Evolutionary conservation across 2,113 vertebrate genomes (phyloP).

Genomic region (Entelurus aequoreus): DNA sequence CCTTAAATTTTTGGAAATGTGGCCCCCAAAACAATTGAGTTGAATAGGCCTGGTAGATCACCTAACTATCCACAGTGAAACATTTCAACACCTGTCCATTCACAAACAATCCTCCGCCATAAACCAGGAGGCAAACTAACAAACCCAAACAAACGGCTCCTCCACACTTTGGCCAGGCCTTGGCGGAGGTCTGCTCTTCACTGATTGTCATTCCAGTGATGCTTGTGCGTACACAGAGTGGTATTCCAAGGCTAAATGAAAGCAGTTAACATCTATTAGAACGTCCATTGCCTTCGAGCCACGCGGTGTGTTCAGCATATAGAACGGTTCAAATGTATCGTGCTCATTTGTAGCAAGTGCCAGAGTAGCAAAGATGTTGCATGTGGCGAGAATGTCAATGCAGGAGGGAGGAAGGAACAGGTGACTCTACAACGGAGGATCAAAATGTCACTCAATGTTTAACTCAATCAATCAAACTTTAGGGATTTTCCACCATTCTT

Average conservation of each 20-base stretch:
- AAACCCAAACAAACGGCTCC: no score
- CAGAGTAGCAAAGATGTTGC: slow-evolving; percentile 4
- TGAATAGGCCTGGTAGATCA: no score
- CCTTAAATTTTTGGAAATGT: no score
- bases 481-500: no score
- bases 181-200: not conserved
- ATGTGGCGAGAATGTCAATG: slow-evolving; percentile 44
- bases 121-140: no score
- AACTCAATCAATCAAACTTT: no score
- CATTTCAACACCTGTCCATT: no score
- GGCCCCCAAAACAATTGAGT: no score
- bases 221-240: not conserved
- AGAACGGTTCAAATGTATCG: slow-evolving; percentile 37
- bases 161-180: not conserved
- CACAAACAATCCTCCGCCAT: no score
- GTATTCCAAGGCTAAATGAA: slow-evolving; percentile 2
- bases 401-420: not conserved
- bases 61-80: no score
- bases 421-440: not conserved
- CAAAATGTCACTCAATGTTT: not conserved
- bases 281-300: not conserved
- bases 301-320: slow-evolving; percentile 29
- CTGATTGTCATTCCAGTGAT: not conserved
- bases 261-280: slow-evolving; percentile 14
- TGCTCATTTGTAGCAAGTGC: slow-evolving; percentile 37